Conservation (phyloP, 2,113 vertebrate species). For the Cottus gobio region DNA sequence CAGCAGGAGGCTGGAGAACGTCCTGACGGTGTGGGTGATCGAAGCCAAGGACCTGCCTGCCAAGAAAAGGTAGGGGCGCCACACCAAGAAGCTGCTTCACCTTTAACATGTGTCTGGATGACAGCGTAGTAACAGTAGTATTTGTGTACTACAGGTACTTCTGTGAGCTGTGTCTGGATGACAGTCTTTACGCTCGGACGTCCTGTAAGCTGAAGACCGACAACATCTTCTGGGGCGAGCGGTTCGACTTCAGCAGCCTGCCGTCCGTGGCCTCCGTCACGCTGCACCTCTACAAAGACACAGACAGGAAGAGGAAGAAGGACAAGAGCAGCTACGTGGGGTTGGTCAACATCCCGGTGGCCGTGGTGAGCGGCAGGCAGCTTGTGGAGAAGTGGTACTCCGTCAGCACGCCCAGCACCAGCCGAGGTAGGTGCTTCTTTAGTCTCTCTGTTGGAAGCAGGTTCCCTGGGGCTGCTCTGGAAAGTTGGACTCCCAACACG, state of each 20-base stretch:
- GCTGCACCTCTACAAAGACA: conserved; percentile 97
- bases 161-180: conserved; percentile 96
- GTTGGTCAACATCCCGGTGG: conserved; percentile 91
- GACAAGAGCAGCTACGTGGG: conserved; percentile 97
- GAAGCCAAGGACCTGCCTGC: conserved; percentile 97
- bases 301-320: conserved; percentile 97
- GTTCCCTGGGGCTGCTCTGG: too few species aligned
- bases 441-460: too few species aligned
- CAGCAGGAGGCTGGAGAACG: conserved; percentile 93
- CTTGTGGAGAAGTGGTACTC: conserved; percentile 98
- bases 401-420: conserved; percentile 90
- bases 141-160: conserved; percentile 80
- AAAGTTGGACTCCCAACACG: neutral
- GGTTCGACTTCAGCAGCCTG: conserved; percentile 97
- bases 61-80: conserved; percentile 88
- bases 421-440: conserved; percentile 20
- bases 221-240: conserved; percentile 98
- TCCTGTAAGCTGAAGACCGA: conserved; percentile 97
- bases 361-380: conserved; percentile 90
- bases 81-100: too few species aligned
- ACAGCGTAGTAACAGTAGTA: neutral
- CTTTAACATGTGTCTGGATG: neutral
- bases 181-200: conserved; percentile 95
- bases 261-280: conserved; percentile 89
- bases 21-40: conserved; percentile 95